Percentiles rank a stretch among this genome's conserved stretches.
phyloP scores from a whole-genome alignment of 2,113 vertebrate species.

The Herpailurus yagouaroundi region DNA sequence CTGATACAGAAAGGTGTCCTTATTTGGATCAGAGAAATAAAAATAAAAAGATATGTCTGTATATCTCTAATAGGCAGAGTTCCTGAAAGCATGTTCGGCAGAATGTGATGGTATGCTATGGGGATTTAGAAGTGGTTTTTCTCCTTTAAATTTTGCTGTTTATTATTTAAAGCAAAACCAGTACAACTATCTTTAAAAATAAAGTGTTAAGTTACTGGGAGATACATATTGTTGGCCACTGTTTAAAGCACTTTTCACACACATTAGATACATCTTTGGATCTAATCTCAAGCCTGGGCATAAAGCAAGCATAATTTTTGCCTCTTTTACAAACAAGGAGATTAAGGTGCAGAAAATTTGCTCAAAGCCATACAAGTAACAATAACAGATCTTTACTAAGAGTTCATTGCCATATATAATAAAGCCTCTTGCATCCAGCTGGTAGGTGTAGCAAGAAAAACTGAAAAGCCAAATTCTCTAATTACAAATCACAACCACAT shows the following conservation, averaged over 20 bases:
- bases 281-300: neutral
- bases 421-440: neutral
- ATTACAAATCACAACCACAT: neutral
- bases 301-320: neutral
- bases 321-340: neutral
- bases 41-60: neutral
- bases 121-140: neutral
- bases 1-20: neutral
- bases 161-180: conserved; percentile 7
- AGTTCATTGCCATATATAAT: neutral
- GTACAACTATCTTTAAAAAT: neutral
- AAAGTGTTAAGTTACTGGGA: neutral
- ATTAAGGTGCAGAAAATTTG: neutral
- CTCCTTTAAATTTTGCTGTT: neutral
- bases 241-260: neutral
- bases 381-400: neutral
- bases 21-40: neutral
- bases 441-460: neutral
- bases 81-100: neutral
- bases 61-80: neutral
- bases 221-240: neutral
- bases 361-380: neutral
- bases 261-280: neutral
- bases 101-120: neutral
- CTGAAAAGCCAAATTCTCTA: neutral